Evolutionary conservation across 1,140 invertebrate genomes (phyloP), one percentile per base, ranked within the genome.

Genomic region (Wiebesia pumilae): DNA sequence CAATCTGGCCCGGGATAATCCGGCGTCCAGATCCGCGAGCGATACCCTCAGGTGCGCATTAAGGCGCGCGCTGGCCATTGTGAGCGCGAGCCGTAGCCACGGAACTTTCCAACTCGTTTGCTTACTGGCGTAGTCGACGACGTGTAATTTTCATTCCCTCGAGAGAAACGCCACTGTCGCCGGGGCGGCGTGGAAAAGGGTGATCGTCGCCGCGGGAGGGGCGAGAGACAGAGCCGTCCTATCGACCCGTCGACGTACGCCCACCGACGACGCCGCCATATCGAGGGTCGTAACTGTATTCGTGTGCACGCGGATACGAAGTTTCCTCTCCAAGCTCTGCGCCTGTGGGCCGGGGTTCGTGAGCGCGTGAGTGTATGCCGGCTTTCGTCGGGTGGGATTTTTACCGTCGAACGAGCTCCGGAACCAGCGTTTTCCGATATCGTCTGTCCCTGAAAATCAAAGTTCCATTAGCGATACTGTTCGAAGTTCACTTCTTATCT

Each of bases 221-320:
- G 77, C 35, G 40, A 80, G 27, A 75, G 75, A 75, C 33, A 38
- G 85, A 67, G 78, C 81, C 54, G 88, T 88, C 90, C 89, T 93
- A 93, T 93, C 92, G 92, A 93, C 90, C 92, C 91, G 89, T 86
- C 89, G 89, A 85, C 90, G 89, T 87, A 89, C 89, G 90, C 89
- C 90, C 80, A 83, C 86, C 84, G 71, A 87, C 85, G 85, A 89
- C 89, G 90, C 90, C 91, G 92, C 91, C 91, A 91, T 89, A 85
- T 87, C 85, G 81, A 86, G 79, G 47, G 54, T 38, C 51, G 69
- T 62, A 1, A 16, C n/a, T 47, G 47, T 27, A 33, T 80, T 27
- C 24, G 79, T 67, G 58, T 81, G 67, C 19, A 0, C 10, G 14
- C 7, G 75, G 9, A 24, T 21, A 35, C 33, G 38, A 30, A 16